Evolutionary conservation across 2,888 invertebrate species (phyloP).

Genomic region (Ormyrus thymus): DNA sequence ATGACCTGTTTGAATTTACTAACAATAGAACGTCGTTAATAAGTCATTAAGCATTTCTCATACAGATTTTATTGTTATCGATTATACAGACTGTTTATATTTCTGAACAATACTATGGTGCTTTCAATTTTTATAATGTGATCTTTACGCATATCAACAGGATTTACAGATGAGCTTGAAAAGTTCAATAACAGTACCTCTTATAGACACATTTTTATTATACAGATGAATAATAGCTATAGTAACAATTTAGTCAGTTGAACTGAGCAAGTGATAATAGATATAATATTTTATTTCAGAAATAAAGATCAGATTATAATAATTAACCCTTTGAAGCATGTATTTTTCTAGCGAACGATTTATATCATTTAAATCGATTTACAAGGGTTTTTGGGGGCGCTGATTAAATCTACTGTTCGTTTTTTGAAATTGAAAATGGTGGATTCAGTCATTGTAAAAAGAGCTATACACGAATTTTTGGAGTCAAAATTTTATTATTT

Average conservation of each 20-base stretch:
- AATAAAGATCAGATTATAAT: constrained; percentile 39
- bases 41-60: neutral
- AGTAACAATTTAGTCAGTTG: constrained; percentile 52
- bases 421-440: too few species aligned
- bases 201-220: constrained; percentile 42
- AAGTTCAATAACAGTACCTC: constrained; percentile 28
- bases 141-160: too few species aligned
- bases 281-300: constrained; percentile 37
- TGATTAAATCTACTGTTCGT: too few species aligned
- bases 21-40: constrained; percentile 1
- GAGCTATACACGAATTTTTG: too few species aligned
- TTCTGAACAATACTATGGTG: constrained; percentile 37
- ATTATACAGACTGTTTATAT: constrained; percentile 31
- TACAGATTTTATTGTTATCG: constrained; percentile 33
- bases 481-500: too few species aligned
- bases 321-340: neutral
- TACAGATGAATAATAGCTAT: constrained; percentile 39
- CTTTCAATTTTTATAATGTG: constrained; percentile 33
- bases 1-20: constrained; percentile 46
- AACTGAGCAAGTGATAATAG: constrained; percentile 45
- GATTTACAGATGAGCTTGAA: constrained; percentile 21
- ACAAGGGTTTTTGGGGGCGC: too few species aligned
- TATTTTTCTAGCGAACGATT: too few species aligned
- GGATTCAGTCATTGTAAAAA: too few species aligned
- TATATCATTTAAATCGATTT: too few species aligned